These are phyloP conservation scores for Lepilemur ruficaudatus DNA, from an alignment of 2,797 vertebrate genomes.

Conservation along the genomic window DNA sequence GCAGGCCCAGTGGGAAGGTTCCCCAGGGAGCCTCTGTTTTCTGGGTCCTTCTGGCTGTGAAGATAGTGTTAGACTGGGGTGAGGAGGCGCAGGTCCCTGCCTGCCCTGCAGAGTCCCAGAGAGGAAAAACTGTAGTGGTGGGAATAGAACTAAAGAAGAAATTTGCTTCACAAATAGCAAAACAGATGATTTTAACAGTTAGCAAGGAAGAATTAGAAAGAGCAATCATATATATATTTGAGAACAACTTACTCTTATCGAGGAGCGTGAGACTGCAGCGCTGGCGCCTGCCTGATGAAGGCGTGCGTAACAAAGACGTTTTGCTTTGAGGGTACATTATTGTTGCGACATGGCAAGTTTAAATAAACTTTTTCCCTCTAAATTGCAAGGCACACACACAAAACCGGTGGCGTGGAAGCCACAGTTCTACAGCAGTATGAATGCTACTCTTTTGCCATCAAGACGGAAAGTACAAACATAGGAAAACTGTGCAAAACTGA, in stretches of 20 bases:
- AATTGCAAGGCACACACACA: neutral
- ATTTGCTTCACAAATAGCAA: neutral
- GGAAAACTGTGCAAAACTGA: neutral
- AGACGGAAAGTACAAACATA: neutral
- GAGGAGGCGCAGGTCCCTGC: neutral
- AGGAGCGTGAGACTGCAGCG: neutral
- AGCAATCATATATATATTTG: neutral
- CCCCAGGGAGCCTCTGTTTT: neutral
- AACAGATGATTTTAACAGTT: neutral
- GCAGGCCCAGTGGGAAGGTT: neutral
- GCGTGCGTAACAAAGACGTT: neutral
- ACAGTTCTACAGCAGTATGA: neutral
- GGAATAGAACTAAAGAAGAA: neutral
- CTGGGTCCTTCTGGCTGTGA: neutral
- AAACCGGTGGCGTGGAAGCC: neutral
- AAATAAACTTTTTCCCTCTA: conserved; percentile 30
- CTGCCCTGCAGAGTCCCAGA: neutral
- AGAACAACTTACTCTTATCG: neutral
- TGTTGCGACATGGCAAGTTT: neutral
- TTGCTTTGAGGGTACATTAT: neutral
- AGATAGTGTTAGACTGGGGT: fast-evolving
- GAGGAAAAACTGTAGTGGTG: neutral
- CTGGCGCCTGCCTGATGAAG: neutral
- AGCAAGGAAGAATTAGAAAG: neutral
- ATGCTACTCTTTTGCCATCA: neutral